Conservation (phyloP, 1,140 invertebrate genomes). For the Papilio polyxenes region DNA sequence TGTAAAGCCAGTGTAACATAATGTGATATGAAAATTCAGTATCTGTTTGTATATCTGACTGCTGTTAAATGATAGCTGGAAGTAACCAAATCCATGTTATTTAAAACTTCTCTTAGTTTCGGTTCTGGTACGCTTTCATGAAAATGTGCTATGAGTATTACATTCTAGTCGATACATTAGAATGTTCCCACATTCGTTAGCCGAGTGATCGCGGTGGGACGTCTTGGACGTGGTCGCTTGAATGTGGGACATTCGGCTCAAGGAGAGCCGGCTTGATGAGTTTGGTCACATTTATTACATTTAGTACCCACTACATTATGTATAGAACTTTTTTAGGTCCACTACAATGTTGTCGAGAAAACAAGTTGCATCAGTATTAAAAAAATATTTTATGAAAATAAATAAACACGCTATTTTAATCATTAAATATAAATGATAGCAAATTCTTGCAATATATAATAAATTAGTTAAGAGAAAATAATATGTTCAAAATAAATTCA, state of each 20-base stretch:
- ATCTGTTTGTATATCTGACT: background rate
- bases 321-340: background rate
- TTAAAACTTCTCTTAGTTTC: background rate
- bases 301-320: background rate
- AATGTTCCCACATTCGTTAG: slow-evolving; percentile 34
- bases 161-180: slow-evolving; percentile 9
- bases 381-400: too few relatives aligned
- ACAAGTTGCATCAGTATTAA: background rate
- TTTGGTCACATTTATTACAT: slow-evolving; percentile 34
- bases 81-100: background rate
- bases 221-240: slow-evolving; percentile 12
- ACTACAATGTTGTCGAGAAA: background rate
- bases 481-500: too few relatives aligned
- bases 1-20: background rate
- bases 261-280: slow-evolving; percentile 32
- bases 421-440: background rate
- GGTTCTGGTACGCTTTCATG: background rate
- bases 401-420: background rate
- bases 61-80: background rate
- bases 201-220: background rate
- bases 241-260: slow-evolving; percentile 26
- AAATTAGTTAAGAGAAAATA: too few relatives aligned
- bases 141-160: background rate
- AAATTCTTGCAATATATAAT: too few relatives aligned
- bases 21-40: background rate